Base-by-base conservation (phyloP, 2,797 vertebrate genomes). In the Rhinophrynus dorsalis region DNA sequence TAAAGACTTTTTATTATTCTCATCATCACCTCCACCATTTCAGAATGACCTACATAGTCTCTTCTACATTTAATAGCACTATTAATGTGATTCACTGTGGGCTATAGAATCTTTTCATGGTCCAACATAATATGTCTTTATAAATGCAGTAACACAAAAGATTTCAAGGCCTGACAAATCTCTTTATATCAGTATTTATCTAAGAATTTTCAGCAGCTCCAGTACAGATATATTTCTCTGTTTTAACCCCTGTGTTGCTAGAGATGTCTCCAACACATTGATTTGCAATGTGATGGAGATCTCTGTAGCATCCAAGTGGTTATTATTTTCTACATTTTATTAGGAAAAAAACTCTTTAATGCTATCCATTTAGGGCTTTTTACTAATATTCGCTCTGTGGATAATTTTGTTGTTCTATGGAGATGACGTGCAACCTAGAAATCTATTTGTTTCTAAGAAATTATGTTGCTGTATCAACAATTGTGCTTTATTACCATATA, bases 51-150 rank as follows among this genome's bases (percentile, higher is more conserved):
- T 52, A 56, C 30, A 68, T 60, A 68, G 51, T 52, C 13, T 42
- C 26, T 42, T 35, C 26, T 27, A n/a, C 29, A 52, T 52, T 52
- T 68, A 60, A 68, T 68, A 60, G 56, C 56, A 30, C 32, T 47
- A 68, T 60, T 68, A 60, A 38, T 17, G 59, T 52, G 13, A 5
- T 48, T 60, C 7, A 27, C 5, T 42, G 55, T n/a, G 9, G 45
- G 33, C 56, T 51, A 29, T 21, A 51, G 33, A 59, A 68, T 60
- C 35, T 52, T 52, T 59, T 59, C 35, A 59, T 51, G 15, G 18
- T 17, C 24, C 11, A 2, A 51, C 26, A 60, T 58, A 68, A 68
- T 51, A 68, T 27, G 9, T 11, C 18, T 26, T 13, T 9, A 13
- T 52, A 37, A 35, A 60, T 50, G 40, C 24, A 42, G 24, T 24